phyloP scores from a whole-genome alignment of 2,888 invertebrate genomes.

The Cheilosia grossa region DNA sequence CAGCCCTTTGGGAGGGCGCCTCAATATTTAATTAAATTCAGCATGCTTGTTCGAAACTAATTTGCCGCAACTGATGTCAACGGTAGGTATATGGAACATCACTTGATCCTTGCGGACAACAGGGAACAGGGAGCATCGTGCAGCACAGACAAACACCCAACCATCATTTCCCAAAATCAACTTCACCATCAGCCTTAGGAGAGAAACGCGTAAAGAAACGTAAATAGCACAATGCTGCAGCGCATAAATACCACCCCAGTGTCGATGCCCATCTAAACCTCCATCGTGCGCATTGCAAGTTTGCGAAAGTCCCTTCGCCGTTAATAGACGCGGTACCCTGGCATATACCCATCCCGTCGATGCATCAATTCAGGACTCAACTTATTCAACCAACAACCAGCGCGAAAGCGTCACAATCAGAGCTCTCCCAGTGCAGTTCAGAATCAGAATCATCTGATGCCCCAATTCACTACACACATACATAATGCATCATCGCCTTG shows the following conservation, averaged over 20 bases:
- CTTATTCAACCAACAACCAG: constrained; percentile 24
- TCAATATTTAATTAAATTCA: constrained; percentile 26
- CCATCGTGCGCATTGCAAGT: constrained; percentile 27
- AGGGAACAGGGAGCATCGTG: constrained; percentile 2
- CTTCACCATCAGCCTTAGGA: background rate
- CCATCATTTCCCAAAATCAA: background rate
- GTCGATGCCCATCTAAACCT: background rate
- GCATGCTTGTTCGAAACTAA: constrained; percentile 22
- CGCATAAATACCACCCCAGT: background rate
- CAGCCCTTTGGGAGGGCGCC: background rate
- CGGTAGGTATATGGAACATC: constrained; percentile 43
- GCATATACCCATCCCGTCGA: constrained; percentile 23
- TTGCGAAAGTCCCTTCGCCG: constrained; percentile 14
- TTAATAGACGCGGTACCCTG: background rate
- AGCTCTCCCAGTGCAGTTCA: constrained; percentile 35
- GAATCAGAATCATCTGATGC: constrained; percentile 51
- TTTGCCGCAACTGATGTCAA: constrained; percentile 53
- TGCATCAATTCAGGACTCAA: constrained; percentile 48
- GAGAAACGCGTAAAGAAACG: constrained; percentile 7
- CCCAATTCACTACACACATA: constrained; percentile 9
- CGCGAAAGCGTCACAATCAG: constrained; percentile 41
- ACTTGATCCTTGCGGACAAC: constrained; percentile 31
- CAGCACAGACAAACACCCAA: constrained; percentile 27
- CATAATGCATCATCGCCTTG: constrained; percentile 47
- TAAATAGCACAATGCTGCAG: constrained; percentile 13